Conservation (phyloP, 2,797 vertebrate species). For the Enteromius thamalakanensis region DNA sequence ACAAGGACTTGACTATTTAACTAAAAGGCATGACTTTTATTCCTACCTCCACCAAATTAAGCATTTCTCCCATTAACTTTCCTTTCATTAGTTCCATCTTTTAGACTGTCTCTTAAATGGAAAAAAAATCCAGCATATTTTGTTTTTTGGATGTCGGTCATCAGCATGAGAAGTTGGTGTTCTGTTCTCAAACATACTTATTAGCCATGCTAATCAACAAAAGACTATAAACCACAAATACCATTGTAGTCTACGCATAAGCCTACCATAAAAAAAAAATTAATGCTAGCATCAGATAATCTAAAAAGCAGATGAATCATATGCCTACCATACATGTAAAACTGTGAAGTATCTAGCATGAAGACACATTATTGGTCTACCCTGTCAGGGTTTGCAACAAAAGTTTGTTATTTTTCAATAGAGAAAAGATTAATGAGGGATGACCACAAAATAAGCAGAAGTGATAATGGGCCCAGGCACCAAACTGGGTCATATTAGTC, state of each 20-base stretch:
- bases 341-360: not conserved
- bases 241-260: not conserved
- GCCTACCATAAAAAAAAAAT: not conserved
- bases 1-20: not conserved
- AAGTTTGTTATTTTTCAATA: conserved; percentile 14
- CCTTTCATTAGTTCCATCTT: not conserved
- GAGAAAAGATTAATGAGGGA: conserved; percentile 16
- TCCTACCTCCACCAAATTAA: not conserved
- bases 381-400: too few species aligned
- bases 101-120: not conserved
- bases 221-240: conserved; percentile 6
- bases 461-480: not conserved
- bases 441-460: conserved; percentile 16
- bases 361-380: too few species aligned
- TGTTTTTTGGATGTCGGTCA: too few species aligned
- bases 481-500: conserved; percentile 41
- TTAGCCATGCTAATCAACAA: not conserved
- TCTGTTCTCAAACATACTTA: not conserved
- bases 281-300: not conserved
- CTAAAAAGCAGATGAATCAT: not conserved
- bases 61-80: not conserved
- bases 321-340: not conserved
- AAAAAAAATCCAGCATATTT: not conserved
- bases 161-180: too few species aligned
- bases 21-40: too few species aligned